Conservation (phyloP, 2,113 vertebrate genomes). For the Zingel zingel region DNA sequence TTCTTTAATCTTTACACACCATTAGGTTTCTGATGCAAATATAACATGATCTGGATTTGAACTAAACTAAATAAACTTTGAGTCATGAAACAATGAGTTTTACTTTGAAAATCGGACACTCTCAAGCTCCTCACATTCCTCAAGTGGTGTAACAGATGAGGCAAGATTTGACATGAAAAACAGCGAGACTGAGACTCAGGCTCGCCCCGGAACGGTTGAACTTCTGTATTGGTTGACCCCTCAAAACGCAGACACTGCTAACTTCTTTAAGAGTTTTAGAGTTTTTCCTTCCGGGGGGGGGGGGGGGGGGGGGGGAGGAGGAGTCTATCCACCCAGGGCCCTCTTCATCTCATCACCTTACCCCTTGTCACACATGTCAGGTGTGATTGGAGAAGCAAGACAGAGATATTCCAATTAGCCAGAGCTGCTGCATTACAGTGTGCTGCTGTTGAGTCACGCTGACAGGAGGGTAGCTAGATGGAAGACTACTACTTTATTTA, state of each 20-base stretch:
- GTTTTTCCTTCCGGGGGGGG: too few relatives aligned
- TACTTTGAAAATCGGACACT: constrained; percentile 34
- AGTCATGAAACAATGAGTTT: background rate
- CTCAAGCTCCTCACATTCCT: constrained; percentile 68
- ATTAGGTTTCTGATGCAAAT: background rate
- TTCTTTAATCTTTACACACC: background rate
- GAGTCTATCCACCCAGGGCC: background rate
- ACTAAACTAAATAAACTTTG: background rate
- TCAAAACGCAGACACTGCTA: constrained; percentile 11
- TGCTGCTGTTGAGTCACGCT: constrained; percentile 11
- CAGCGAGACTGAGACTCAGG: constrained; percentile 22
- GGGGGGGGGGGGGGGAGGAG: too few relatives aligned
- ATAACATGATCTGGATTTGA: background rate
- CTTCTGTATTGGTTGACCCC: constrained; percentile 28
- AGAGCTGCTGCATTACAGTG: constrained; percentile 35
- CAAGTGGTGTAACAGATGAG: constrained; percentile 57
- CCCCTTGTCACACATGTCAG: constrained; percentile 46
- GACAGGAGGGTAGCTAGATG: constrained; percentile 44
- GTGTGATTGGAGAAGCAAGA: constrained; percentile 45
- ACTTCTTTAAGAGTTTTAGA: constrained; percentile 18
- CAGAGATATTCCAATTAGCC: constrained; percentile 66
- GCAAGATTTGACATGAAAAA: constrained; percentile 80
- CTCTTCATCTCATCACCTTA: constrained; percentile 47
- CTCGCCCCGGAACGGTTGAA: constrained; percentile 42
- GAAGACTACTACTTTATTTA: constrained; percentile 53